Percentiles rank a stretch among this genome's conserved stretches.
Conservation (phyloP, 2,797 vertebrate genomes). For the Brachyrhaphis roseni region DNA sequence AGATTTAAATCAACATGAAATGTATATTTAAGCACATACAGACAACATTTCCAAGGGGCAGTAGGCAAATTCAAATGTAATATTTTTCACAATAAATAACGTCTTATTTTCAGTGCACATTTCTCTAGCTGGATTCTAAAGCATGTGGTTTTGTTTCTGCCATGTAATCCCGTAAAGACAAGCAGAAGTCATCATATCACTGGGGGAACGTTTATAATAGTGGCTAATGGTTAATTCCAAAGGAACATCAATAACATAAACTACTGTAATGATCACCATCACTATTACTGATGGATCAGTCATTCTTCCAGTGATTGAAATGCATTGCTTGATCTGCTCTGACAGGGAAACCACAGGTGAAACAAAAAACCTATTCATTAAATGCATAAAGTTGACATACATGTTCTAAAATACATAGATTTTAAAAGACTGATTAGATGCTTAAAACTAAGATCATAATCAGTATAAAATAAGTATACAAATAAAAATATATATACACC, state of each 20-base stretch:
- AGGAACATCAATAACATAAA: background rate
- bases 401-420: background rate
- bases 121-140: background rate
- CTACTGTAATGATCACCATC: background rate
- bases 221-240: background rate
- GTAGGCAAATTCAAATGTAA: background rate
- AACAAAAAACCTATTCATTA: background rate
- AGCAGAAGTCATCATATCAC: background rate
- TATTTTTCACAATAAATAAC: background rate
- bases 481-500: too few relatives aligned
- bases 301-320: background rate
- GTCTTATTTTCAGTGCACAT: background rate
- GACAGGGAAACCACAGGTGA: background rate
- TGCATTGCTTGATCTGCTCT: background rate
- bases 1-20: background rate
- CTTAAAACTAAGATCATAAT: background rate
- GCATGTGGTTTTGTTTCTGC: background rate
- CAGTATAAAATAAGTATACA: background rate
- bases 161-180: background rate
- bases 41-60: background rate
- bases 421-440: background rate
- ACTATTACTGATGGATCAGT: background rate
- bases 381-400: background rate
- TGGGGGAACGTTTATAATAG: background rate
- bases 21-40: background rate